Base-by-base conservation (phyloP, 2,888 invertebrate species). In the Lottia scabra region DNA sequence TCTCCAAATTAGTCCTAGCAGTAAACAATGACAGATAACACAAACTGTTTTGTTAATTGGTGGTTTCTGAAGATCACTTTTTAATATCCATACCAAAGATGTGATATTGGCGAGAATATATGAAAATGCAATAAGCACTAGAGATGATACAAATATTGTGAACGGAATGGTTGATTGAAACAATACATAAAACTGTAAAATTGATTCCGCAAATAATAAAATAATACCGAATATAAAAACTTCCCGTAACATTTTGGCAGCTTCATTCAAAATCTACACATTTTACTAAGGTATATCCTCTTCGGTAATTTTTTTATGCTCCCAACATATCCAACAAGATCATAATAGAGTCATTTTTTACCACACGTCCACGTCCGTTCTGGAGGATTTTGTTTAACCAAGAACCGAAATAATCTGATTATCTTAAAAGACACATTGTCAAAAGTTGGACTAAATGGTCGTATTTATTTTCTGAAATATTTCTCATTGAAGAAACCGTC, bases 1-100 rank as follows among this genome's bases (percentile, higher is more conserved):
- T 27, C 84, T 70, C 85, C 85, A 85, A 0, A 81, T 56, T 26
- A 83, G 64, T 19, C 84, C 84, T 8, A 84, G 71, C 73, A 83
- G 83, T 19, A 79, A 71, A 2, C 79, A 70, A 70, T 85, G 85
- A 12, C 83, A 75, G 0, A 72, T 70, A 13, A 79, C 76, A 72
- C 83, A 85, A 8, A 83, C 62, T 1, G 71, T 44, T 44, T 74
- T 77, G 10, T 56, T 56, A 10, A 23, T 56, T 23, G 23, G 23
- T 12, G 56, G 56, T 56, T 13, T 19, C 19, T 12, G 19, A 23
- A 23, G 19, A 56, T 23, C 10, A 23, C 23, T 15, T 56, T 56
- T 23, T 23, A 56, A 13, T 23, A 23, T n/a, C 23, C 19, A 23
- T 23, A 56, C 56, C 19, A 56, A 56, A 23, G 56, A 56, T 23